A percentile compares a stretch with the other conserved stretches of the same genome.
phyloP scores from a whole-genome alignment of 2,113 vertebrate genomes.

The Platichthys stellatus region DNA sequence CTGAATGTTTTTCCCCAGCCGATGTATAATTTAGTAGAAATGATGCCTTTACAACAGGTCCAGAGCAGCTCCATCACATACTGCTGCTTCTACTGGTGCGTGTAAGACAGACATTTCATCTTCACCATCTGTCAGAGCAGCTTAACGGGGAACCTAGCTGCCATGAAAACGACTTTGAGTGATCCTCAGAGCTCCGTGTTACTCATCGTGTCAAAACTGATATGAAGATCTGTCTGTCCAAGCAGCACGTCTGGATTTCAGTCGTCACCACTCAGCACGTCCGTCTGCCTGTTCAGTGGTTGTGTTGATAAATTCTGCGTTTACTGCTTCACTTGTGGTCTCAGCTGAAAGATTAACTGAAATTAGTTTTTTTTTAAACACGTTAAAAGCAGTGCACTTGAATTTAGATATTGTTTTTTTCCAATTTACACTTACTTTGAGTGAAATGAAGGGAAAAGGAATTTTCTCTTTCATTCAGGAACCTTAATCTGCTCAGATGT shows the following conservation, averaged over 20 bases:
- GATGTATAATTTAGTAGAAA: too few relatives aligned
- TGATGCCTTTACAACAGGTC: too few relatives aligned
- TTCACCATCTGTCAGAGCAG: constrained; percentile 38
- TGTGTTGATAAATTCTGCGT: neutral
- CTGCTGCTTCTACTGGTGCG: neutral
- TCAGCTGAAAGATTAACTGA: neutral
- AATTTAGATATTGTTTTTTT: neutral
- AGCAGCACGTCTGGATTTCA: neutral
- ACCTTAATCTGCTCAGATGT: neutral
- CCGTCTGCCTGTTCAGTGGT: neutral
- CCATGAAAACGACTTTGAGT: constrained; percentile 26
- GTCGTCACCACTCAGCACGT: neutral
- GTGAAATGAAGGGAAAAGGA: neutral
- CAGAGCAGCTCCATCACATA: neutral
- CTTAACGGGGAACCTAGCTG: constrained; percentile 35
- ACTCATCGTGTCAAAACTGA: constrained; percentile 33
- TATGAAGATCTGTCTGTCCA: constrained; percentile 42
- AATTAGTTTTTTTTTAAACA: too few relatives aligned
- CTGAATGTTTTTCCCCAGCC: neutral
- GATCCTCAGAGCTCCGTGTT: constrained; percentile 21
- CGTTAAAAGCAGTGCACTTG: neutral
- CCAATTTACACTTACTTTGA: neutral
- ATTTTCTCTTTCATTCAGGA: neutral
- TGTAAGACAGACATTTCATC: constrained; percentile 27
- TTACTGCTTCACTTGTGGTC: neutral